Percentiles rank a stretch among this genome's conserved stretches.
phyloP scores from a whole-genome alignment of 2,113 vertebrate species.

The Glareola pratincola region DNA sequence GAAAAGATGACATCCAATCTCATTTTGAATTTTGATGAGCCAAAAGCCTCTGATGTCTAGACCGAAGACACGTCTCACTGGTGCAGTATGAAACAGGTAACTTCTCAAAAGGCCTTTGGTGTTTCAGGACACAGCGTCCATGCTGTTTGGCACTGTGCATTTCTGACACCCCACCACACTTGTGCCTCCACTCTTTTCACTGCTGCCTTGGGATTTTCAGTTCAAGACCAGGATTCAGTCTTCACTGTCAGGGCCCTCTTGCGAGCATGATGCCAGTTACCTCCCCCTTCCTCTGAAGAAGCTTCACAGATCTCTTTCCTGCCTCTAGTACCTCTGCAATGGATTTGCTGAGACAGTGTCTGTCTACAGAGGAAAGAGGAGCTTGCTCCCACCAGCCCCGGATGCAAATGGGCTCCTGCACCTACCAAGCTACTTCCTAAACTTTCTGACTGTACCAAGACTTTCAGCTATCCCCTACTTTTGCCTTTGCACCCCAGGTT shows the following conservation, averaged over 20 bases:
- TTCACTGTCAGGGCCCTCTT: neutral
- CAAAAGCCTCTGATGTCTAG: neutral
- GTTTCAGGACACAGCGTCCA: neutral
- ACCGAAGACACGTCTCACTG: neutral
- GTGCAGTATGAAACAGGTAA: neutral
- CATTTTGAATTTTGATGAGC: neutral
- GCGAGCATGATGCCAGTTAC: neutral
- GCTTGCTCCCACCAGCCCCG: fast-evolving
- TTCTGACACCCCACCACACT: neutral
- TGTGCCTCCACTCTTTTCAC: fast-evolving
- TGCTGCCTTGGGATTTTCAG: neutral
- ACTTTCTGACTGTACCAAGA: neutral
- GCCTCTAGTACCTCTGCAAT: neutral
- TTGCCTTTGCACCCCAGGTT: neutral
- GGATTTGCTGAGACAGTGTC: neutral
- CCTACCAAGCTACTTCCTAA: neutral
- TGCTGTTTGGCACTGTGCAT: neutral
- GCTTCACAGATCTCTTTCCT: neutral
- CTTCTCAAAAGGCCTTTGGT: neutral
- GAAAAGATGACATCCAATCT: neutral
- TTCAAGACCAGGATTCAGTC: neutral
- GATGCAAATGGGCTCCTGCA: neutral
- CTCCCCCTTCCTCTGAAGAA: neutral
- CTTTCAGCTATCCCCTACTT: neutral
- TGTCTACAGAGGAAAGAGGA: neutral